phyloP scores from a whole-genome alignment of 2,888 invertebrate genomes.

The Itoplectis maculator region DNA sequence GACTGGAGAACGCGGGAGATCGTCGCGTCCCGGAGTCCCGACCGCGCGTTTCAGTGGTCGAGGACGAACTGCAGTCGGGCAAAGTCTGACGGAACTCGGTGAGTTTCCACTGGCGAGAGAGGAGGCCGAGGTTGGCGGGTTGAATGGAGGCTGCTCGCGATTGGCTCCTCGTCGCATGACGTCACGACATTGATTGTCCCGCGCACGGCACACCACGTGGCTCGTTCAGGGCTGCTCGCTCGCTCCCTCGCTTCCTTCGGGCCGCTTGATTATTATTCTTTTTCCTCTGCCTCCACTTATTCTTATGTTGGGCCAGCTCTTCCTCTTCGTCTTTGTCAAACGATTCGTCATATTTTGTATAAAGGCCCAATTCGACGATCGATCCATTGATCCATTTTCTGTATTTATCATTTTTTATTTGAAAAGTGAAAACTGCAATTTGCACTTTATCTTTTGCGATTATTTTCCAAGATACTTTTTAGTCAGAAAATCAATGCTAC shows the following conservation, averaged over 20 bases:
- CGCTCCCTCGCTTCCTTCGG: constrained; percentile 51
- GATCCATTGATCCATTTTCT: constrained; percentile 2
- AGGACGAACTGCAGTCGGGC: constrained; percentile 83
- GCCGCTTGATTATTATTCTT: constrained; percentile 44
- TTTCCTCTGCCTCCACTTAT: constrained; percentile 34
- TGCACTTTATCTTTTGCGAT: too few species aligned
- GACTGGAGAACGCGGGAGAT: constrained; percentile 1
- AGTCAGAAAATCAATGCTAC: too few species aligned
- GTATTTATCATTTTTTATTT: neutral
- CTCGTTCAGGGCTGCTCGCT: constrained; percentile 70
- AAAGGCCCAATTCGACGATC: neutral
- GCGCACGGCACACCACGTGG: constrained; percentile 85
- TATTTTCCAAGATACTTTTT: too few species aligned
- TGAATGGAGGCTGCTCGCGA: constrained; percentile 89
- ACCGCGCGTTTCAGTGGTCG: constrained; percentile 82
- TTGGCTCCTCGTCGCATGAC: constrained; percentile 88
- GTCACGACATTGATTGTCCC: constrained; percentile 91
- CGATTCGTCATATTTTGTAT: neutral
- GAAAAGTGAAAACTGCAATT: neutral
- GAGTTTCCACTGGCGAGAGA: constrained; percentile 79
- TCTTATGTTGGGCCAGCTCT: constrained; percentile 15
- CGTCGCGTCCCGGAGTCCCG: constrained; percentile 46
- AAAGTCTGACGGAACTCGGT: constrained; percentile 82
- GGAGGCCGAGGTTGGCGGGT: constrained; percentile 81
- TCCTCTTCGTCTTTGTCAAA: constrained; percentile 11